Percentiles rank a stretch among this genome's conserved stretches.
phyloP scores from a whole-genome alignment of 2,797 vertebrate species.

The Falco naumanni region DNA sequence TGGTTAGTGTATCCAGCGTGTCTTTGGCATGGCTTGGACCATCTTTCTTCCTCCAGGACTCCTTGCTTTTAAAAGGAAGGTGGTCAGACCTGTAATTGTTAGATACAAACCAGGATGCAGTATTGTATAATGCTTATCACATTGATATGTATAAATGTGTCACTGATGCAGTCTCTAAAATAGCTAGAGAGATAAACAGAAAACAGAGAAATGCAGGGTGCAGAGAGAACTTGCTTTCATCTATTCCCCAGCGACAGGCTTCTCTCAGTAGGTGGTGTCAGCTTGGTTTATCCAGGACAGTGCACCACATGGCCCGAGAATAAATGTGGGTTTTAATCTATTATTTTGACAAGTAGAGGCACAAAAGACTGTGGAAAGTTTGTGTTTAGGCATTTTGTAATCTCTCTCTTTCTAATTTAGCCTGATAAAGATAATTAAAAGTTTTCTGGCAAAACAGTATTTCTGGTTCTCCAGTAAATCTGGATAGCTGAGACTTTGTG shows the following conservation, averaged over 20 bases:
- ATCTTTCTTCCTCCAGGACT: background rate
- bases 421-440: background rate
- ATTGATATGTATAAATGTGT: background rate
- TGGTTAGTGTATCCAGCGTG: constrained; percentile 78
- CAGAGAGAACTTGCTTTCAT: background rate
- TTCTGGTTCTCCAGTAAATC: background rate
- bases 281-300: background rate
- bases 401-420: background rate
- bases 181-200: background rate
- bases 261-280: background rate
- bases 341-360: background rate
- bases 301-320: background rate
- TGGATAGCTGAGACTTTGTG: background rate
- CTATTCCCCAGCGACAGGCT: background rate
- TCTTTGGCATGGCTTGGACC: background rate
- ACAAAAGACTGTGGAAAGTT: background rate
- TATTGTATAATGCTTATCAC: background rate
- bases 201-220: background rate
- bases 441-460: background rate
- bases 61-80: background rate
- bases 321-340: background rate
- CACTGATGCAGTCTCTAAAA: background rate
- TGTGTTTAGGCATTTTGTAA: background rate
- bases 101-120: background rate
- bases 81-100: background rate